Base-by-base conservation (phyloP, 2,888 invertebrate species). In the Acronicta leporina region DNA sequence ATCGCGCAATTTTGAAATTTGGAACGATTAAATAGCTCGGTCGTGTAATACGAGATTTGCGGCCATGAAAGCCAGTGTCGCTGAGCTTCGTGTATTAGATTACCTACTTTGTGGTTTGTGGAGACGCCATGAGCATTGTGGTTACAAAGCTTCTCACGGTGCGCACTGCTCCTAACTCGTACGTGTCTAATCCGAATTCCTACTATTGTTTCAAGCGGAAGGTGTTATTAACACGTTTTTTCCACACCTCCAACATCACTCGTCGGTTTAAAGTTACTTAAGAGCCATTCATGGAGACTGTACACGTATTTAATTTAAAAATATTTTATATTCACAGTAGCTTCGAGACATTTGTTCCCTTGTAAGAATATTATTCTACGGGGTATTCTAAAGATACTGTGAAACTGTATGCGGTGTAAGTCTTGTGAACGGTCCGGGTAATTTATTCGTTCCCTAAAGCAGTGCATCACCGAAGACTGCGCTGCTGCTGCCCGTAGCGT, bases 1-100 rank as follows among this genome's bases (percentile, higher is more conserved):
- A 69, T 90, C 63, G 83, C 67, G 63, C 56, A 74, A 54, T 74
- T 72, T 78, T 46, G 11, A 58, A 66, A 60, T 71, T 57, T 38
- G 60, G 68, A 72, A 68, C 68, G 67, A 62, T 67, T 73, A 64
- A 75, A 74, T 61, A 69, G 63, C 56, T 77, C 65, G 66, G 80
- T 76, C 81, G 80, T 84, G 94, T 92, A 94, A 94, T 87, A 86
- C 82, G 90, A 94, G 90, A 92, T 89, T 87, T 87, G 91, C 86
- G 91, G 89, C 89, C 86, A 86, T 88, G 91, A 92, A 94, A 92
- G 87, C 86, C 90, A 92, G 88, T 92, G 93, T 93, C 92, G 91
- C 89, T 93, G 92, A 89, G 94, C 93, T 93, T 94, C 88, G 88
- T 89, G 91, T 93, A 94, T 94, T 90, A 90, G 90, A 91, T 94